Evolutionary conservation across 2,797 vertebrate genomes (phyloP).

Genomic region (Centropyge bicolor): DNA sequence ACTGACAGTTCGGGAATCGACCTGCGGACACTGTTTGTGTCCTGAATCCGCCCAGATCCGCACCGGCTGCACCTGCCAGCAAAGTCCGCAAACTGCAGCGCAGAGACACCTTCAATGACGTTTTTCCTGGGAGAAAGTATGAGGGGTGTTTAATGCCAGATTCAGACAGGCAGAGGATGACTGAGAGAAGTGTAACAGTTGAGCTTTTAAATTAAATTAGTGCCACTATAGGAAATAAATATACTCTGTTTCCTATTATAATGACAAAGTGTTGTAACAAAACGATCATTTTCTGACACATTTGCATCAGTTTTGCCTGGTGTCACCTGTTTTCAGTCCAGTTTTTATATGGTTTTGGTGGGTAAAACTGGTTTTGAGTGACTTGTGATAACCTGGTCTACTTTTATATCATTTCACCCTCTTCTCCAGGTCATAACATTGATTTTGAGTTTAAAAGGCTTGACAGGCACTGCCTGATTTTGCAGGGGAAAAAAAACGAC

Average conservation of each 20-base stretch:
- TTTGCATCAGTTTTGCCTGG: too few species aligned
- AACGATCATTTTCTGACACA: neutral
- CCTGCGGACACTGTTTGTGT: neutral
- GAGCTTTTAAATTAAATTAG: neutral
- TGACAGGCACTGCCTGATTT: too few species aligned
- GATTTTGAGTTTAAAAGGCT: too few species aligned
- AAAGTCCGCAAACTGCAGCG: conserved; percentile 12
- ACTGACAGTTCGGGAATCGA: neutral
- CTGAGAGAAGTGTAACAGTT: neutral
- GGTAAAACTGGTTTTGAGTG: too few species aligned
- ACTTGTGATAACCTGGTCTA: too few species aligned
- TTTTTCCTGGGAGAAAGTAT: conserved; percentile 49
- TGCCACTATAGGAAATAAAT: neutral
- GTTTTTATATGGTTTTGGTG: too few species aligned
- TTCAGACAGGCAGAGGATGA: accelerated
- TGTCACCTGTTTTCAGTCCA: neutral
- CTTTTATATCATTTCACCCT: too few species aligned
- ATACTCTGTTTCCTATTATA: neutral
- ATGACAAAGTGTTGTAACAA: neutral
- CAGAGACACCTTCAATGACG: conserved; percentile 60
- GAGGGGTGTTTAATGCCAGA: conserved; percentile 37
- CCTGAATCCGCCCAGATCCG: conserved; percentile 34
- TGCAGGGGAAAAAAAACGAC: too few species aligned
- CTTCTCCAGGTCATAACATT: too few species aligned
- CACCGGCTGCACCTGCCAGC: conserved; percentile 45